Percentiles rank a stretch among this genome's conserved stretches.
Evolutionary conservation across 2,113 vertebrate genomes (phyloP).

Genomic region (Trematocara marginatum): DNA sequence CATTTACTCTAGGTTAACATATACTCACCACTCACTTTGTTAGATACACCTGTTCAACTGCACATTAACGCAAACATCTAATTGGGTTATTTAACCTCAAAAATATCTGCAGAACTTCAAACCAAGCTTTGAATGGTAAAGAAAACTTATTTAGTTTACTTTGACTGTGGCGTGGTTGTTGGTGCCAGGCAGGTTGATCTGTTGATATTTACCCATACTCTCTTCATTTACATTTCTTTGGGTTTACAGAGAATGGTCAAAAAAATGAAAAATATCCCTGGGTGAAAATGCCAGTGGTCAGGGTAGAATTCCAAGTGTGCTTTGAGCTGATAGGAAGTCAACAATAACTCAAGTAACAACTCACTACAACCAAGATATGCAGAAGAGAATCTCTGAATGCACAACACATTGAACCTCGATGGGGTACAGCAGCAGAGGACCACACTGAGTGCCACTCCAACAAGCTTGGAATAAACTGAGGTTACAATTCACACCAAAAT

Average conservation of each 20-base stretch:
- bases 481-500: background rate
- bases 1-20: background rate
- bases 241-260: rapidly evolving
- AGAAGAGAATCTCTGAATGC: background rate
- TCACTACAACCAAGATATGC: background rate
- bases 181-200: background rate
- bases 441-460: background rate
- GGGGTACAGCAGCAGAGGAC: background rate
- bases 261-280: background rate
- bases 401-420: background rate
- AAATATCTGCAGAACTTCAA: background rate
- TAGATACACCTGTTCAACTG: background rate
- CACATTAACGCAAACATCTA: rapidly evolving
- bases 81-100: background rate
- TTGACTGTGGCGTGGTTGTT: background rate
- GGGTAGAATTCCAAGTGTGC: background rate
- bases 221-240: background rate
- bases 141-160: background rate
- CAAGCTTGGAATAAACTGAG: background rate
- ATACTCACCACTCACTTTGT: background rate
- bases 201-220: background rate
- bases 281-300: background rate
- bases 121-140: background rate
- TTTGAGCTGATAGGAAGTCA: background rate
- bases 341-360: background rate